phyloP scores from a whole-genome alignment of 1,140 invertebrate genomes.

The Zaprionus lachaisei region DNA sequence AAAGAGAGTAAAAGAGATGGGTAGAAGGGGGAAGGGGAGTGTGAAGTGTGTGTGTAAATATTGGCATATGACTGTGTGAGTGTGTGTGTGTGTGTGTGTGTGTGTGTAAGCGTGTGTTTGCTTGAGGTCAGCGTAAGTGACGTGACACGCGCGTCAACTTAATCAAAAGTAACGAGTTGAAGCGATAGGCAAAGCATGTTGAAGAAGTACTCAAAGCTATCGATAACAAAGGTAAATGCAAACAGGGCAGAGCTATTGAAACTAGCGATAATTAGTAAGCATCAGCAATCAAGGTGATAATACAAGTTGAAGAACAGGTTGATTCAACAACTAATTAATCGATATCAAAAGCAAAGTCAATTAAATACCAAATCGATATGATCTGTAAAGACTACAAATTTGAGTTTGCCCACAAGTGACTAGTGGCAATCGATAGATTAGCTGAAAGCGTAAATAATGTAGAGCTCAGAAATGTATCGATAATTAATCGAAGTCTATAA shows the following conservation, averaged over 20 bases:
- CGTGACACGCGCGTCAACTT: background rate
- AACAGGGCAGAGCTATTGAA: no score
- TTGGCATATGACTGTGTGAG: background rate
- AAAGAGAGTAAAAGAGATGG: background rate
- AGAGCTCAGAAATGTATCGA: background rate
- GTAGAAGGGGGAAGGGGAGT: background rate
- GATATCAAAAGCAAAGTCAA: no score
- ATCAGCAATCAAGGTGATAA: no score
- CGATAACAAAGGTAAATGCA: background rate
- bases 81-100: background rate
- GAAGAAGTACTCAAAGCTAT: background rate
- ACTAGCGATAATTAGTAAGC: no score
- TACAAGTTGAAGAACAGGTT: no score
- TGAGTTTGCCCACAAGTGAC: no score
- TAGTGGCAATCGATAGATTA: no score
- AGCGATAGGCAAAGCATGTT: background rate
- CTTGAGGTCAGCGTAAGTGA: background rate
- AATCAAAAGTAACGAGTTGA: background rate
- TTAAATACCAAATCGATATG: no score
- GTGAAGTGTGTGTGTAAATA: constrained; percentile 2
- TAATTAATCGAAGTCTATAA: background rate
- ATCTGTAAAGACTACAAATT: no score
- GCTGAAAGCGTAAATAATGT: no score
- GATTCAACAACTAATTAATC: no score
- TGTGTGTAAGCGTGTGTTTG: background rate